Conservation (phyloP, 2,888 invertebrate species). For the Pseudoips prasinana region DNA sequence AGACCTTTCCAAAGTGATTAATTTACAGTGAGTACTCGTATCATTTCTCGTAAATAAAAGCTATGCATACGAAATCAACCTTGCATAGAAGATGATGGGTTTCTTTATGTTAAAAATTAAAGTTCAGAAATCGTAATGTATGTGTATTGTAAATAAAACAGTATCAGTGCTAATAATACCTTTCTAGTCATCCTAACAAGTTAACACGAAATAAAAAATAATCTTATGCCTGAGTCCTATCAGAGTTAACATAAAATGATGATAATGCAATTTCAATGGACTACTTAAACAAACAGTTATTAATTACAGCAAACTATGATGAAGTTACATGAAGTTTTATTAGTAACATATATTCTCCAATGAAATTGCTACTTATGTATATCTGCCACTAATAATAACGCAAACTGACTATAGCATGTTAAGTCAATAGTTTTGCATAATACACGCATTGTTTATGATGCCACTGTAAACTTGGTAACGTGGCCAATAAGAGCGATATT, state of each 20-base stretch:
- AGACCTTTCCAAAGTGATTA: constrained; percentile 63
- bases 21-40: constrained; percentile 47
- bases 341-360: too few species aligned
- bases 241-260: not conserved
- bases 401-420: too few species aligned
- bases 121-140: constrained; percentile 11
- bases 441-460: too few species aligned
- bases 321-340: too few species aligned
- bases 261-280: not conserved
- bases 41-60: constrained; percentile 18
- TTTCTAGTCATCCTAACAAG: constrained; percentile 57
- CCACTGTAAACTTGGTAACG: too few species aligned
- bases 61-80: constrained; percentile 14
- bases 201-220: constrained; percentile 24
- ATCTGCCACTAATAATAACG: too few species aligned
- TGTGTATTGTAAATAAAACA: constrained; percentile 31
- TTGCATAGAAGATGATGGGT: constrained; percentile 13
- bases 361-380: too few species aligned
- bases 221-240: not conserved
- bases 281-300: not conserved
- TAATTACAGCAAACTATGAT: too few species aligned
- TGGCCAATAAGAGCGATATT: constrained; percentile 19
- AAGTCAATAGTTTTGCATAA: too few species aligned
- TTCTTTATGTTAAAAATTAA: constrained; percentile 17
- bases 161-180: constrained; percentile 54